A percentile compares a stretch with the other conserved stretches of the same genome.
Evolutionary conservation across 2,113 vertebrate species (phyloP).

Genomic region (Sylvietta virens): DNA sequence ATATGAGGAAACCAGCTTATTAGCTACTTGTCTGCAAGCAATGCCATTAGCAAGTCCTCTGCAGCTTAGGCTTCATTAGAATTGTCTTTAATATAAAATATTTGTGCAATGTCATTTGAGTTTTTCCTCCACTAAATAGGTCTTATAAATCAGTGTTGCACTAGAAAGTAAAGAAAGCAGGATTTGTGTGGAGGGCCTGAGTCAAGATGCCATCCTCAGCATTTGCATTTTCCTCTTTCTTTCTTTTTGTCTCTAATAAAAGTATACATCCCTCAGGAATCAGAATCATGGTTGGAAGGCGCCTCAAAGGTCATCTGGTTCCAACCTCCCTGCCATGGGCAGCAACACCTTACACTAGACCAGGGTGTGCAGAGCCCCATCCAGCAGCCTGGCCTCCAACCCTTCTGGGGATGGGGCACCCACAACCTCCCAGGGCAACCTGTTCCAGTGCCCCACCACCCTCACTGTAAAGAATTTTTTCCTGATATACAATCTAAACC

Average conservation of each 20-base stretch:
- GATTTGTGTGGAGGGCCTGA: neutral
- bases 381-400: neutral
- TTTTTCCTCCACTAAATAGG: neutral
- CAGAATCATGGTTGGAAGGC: neutral
- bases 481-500: neutral
- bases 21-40: neutral
- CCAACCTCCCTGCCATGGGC: neutral
- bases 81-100: neutral
- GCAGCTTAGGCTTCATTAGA: neutral
- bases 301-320: neutral
- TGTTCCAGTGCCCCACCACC: neutral
- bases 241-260: neutral
- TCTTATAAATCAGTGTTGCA: neutral
- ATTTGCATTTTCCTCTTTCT: neutral
- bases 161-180: neutral
- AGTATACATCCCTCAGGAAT: neutral
- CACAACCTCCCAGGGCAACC: neutral
- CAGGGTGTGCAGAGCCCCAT: neutral
- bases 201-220: neutral
- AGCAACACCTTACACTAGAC: accelerated
- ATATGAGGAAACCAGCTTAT: neutral
- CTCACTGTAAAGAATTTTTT: neutral
- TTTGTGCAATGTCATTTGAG: neutral
- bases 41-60: neutral
- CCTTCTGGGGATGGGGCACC: neutral